A percentile compares a stretch with the other conserved stretches of the same genome.
These are phyloP conservation scores for Oithona nana DNA, from an alignment of 2,888 invertebrate species.

Conservation along the genomic window DNA sequence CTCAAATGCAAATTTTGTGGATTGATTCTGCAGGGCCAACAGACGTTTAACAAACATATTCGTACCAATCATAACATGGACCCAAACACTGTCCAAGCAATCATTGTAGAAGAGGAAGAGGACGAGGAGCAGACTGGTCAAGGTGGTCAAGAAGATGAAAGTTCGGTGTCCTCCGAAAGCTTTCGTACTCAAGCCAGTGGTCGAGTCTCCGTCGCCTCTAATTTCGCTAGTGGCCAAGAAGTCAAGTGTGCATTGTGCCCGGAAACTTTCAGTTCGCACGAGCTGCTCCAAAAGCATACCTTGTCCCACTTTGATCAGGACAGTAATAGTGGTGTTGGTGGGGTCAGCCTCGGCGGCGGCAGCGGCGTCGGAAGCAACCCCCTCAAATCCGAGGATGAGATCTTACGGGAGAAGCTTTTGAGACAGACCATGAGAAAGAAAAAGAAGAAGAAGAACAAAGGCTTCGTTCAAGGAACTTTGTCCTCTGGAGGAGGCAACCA, in stretches of 20 bases:
- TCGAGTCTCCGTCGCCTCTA: not conserved
- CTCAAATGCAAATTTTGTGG: conserved; percentile 16
- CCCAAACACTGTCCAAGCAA: not conserved
- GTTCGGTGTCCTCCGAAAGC: not conserved
- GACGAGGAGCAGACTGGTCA: conserved; percentile 2
- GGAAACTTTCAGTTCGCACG: not conserved
- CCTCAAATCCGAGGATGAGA: not conserved
- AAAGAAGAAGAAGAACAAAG: not conserved
- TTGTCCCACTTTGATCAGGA: conserved; percentile 3
- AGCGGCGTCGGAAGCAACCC: too few relatives aligned
- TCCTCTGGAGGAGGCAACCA: too few relatives aligned
- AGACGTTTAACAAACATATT: conserved; percentile 5
- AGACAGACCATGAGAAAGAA: not conserved
- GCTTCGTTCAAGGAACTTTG: not conserved
- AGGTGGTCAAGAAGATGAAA: not conserved
- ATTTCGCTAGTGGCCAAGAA: not conserved
- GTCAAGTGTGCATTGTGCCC: conserved; percentile 11
- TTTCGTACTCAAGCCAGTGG: not conserved
- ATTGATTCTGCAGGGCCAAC: not conserved
- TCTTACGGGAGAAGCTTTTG: not conserved
- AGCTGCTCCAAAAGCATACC: conserved; percentile 11
- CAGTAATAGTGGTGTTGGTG: too few relatives aligned
- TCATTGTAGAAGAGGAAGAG: not conserved
- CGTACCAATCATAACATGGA: not conserved
- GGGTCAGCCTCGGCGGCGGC: too few relatives aligned